phyloP scores from a whole-genome alignment of 2,888 invertebrate species.

The Hirtodrosophila cameraria region DNA sequence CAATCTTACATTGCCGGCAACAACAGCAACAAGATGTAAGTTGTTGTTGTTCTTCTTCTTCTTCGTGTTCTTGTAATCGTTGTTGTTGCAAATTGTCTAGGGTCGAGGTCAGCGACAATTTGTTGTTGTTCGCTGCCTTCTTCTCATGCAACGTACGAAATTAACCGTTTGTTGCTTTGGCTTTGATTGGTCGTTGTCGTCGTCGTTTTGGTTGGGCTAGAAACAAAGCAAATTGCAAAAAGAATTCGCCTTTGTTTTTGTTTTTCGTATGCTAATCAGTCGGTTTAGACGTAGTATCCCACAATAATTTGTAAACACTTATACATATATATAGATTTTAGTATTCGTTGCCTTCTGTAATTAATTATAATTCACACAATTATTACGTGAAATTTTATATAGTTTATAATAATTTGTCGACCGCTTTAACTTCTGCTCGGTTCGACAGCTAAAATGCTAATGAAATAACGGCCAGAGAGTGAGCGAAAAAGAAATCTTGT shows the following conservation, averaged over 20 bases:
- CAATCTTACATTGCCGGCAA: slow-evolving; percentile 8
- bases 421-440: slow-evolving; percentile 26
- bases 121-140: slow-evolving; percentile 17
- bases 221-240: slow-evolving; percentile 13
- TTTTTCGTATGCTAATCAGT: neutral
- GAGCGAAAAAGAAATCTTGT: slow-evolving; percentile 31
- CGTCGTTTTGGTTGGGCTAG: slow-evolving; percentile 17
- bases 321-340: too few relatives aligned
- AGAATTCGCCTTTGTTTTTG: slow-evolving; percentile 14
- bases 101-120: slow-evolving; percentile 62
- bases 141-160: slow-evolving; percentile 19
- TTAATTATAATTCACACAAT: slow-evolving; percentile 43
- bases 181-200: slow-evolving; percentile 14
- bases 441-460: slow-evolving; percentile 36
- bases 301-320: slow-evolving; percentile 14
- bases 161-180: slow-evolving; percentile 55
- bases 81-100: slow-evolving; percentile 36
- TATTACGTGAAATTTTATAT: slow-evolving; percentile 27
- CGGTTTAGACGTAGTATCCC: neutral
- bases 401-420: slow-evolving; percentile 1
- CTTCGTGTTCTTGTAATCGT: too few relatives aligned
- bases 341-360: slow-evolving; percentile 19
- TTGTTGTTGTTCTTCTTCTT: too few relatives aligned
- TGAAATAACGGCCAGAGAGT: slow-evolving; percentile 13
- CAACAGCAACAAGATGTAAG: slow-evolving; percentile 29